A percentile compares a stretch with the other conserved stretches of the same genome.
phyloP scores from a whole-genome alignment of 1,140 invertebrate genomes.

The Lucilia cuprina region DNA sequence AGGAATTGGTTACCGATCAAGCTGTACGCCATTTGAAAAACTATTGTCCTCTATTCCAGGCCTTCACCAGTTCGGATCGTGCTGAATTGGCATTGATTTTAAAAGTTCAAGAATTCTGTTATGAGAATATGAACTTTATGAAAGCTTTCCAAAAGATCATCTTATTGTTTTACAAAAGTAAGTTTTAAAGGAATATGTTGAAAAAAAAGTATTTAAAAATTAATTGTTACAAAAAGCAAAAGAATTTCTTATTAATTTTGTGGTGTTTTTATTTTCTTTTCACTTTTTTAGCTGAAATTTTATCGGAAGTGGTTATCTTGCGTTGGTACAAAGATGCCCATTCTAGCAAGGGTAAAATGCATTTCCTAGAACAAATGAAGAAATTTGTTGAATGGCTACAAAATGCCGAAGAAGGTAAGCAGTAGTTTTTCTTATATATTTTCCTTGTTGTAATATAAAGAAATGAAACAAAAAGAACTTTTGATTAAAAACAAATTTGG shows the following conservation, averaged over 20 bases:
- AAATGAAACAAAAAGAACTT: no score
- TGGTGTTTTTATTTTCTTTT: background rate
- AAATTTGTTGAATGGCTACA: slow-evolving; percentile 97
- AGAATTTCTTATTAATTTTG: background rate
- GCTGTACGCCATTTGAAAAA: slow-evolving; percentile 88
- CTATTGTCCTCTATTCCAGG: slow-evolving; percentile 84
- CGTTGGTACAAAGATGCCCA: slow-evolving; percentile 95
- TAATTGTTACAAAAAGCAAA: no score
- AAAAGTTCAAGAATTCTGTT: slow-evolving; percentile 96
- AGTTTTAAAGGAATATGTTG: slow-evolving; percentile 45
- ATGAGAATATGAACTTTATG: slow-evolving; percentile 99
- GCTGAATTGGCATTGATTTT: slow-evolving; percentile 87
- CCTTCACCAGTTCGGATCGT: slow-evolving; percentile 82
- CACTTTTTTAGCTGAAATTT: slow-evolving; percentile 75
- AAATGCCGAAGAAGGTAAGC: slow-evolving; percentile 88
- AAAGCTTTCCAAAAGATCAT: slow-evolving; percentile 98
- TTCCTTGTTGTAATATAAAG: no score
- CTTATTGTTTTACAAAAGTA: slow-evolving; percentile 93
- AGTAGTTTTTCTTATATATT: background rate
- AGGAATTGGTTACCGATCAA: slow-evolving; percentile 94
- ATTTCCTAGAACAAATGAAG: slow-evolving; percentile 97
- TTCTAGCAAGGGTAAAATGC: slow-evolving; percentile 92
- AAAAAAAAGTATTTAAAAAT: no score
- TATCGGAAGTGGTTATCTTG: slow-evolving; percentile 90
- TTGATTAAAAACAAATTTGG: no score